Percentiles rank a stretch among this genome's conserved stretches.
Conservation (phyloP, 2,113 vertebrate genomes). For the Typhlomys cinereus region DNA sequence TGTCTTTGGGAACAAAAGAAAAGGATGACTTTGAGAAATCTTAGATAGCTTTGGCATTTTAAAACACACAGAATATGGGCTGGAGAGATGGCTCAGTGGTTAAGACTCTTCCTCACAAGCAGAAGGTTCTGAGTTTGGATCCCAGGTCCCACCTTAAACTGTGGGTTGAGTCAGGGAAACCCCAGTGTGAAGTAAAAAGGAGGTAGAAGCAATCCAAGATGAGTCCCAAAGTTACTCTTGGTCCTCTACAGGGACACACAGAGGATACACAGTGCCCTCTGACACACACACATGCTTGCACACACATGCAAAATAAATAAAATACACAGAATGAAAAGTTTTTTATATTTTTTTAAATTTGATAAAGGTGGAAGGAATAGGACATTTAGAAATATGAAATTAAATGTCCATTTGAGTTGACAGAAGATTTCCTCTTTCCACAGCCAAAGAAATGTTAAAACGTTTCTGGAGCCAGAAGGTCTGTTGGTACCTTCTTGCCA, state of each 20-base stretch:
- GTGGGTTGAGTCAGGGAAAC: too few relatives aligned
- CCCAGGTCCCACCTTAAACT: too few relatives aligned
- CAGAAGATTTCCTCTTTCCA: background rate
- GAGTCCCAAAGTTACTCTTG: too few relatives aligned
- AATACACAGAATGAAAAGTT: background rate
- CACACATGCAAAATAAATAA: too few relatives aligned
- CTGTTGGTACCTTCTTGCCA: background rate
- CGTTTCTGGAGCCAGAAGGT: background rate
- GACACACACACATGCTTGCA: too few relatives aligned
- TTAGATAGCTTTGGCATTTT: conserved; percentile 51
- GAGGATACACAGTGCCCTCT: too few relatives aligned
- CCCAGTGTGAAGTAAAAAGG: too few relatives aligned
- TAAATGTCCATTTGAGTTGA: conserved; percentile 28
- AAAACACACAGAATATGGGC: conserved; percentile 9
- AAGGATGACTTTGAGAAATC: conserved; percentile 21
- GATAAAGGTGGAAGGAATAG: conserved; percentile 3
- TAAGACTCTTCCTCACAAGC: too few relatives aligned
- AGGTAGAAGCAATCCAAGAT: too few relatives aligned
- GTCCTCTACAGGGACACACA: too few relatives aligned
- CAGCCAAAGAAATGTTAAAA: background rate
- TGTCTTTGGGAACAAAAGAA: conserved; percentile 29
- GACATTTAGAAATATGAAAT: conserved; percentile 33
- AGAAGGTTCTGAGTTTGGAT: too few relatives aligned
- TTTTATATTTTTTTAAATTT: background rate
- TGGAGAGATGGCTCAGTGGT: too few relatives aligned